Percentiles rank a stretch among this genome's conserved stretches.
These are phyloP conservation scores for Microctonus aethiopoides DNA, from an alignment of 2,888 invertebrate species.

Conservation along the genomic window DNA sequence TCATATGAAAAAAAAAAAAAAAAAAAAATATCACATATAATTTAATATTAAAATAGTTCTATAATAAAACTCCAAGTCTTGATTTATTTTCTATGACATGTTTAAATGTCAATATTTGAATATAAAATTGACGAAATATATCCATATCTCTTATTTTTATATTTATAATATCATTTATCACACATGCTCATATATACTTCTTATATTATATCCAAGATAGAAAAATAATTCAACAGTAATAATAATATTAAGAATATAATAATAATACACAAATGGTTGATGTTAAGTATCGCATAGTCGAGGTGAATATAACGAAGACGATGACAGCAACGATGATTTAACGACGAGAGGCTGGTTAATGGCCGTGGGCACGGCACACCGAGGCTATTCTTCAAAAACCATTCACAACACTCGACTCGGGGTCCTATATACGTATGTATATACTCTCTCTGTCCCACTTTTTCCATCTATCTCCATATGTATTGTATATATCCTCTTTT, in stretches of 20 bases:
- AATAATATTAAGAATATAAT: not conserved
- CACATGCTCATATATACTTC: too few relatives aligned
- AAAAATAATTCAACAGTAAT: not conserved
- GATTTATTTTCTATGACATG: not conserved
- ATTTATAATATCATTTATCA: too few relatives aligned
- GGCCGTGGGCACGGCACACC: slow-evolving; percentile 50
- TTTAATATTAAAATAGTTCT: too few relatives aligned
- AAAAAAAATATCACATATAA: too few relatives aligned
- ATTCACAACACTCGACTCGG: slow-evolving; percentile 53
- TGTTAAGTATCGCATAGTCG: slow-evolving; percentile 22
- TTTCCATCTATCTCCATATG: slow-evolving; percentile 23
- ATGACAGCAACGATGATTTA: slow-evolving; percentile 66
- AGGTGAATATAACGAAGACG: slow-evolving; percentile 64
- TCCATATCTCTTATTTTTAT: not conserved
- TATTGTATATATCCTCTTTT: slow-evolving; percentile 28
- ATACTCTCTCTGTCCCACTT: slow-evolving; percentile 18
- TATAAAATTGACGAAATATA: not conserved
- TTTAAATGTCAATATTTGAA: not conserved
- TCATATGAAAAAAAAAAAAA: too few relatives aligned
- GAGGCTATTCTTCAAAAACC: slow-evolving; percentile 59
- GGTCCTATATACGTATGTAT: slow-evolving; percentile 19
- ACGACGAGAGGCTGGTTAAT: slow-evolving; percentile 58
- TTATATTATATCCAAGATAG: not conserved
- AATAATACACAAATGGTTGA: slow-evolving; percentile 33
- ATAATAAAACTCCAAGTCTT: not conserved